Evolutionary conservation across 2,797 vertebrate species (phyloP), one percentile per base, ranked within the genome.

Genomic region (Sylvilagus floridanus): DNA sequence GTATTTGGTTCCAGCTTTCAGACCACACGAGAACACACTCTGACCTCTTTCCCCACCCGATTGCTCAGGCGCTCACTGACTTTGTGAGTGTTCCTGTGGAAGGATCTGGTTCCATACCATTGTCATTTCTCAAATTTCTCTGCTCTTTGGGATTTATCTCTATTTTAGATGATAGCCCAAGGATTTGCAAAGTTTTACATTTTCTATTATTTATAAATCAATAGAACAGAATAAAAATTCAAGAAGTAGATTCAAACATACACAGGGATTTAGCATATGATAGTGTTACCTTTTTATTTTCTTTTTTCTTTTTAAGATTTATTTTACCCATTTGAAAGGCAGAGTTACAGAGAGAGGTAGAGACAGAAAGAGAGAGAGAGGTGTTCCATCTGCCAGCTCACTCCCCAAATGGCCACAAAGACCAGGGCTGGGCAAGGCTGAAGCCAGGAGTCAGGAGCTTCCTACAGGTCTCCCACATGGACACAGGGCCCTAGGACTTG

Each of bases 171-270:
- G 65, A 19, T 72, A 63, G 28, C 62, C 86, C 62, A 52, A 50
- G 63, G 75, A 87, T 78, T 69, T 90, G 88, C 17, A 63, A 26
- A 69, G 68, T 88, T 84, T 84, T 19, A 73, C 73, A 72, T 63
- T 72, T 30, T 50, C 63, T 65, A 6, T 73, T 79, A 72, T 81
- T 92, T 72, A 71, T 24, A 78, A 24, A 91, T 72, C 54, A 81
- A 69, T 84, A 79, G 35, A 68, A 89, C 30, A 60, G 73, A 91
- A 75, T 81, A 4, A 84, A 87, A 68, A 76, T 82, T 82, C 50
- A 90, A 57, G 26, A 71, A 68, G 62, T 62, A 37, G n/a, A 68
- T 37, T 52, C 30, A 92, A 75, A 82, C 69, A 76, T 7, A 37
- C 57, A 69, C 1, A 77, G 50, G 24, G 16, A 50, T 86, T 84